Percentiles rank a stretch among this genome's conserved stretches.
These are phyloP conservation scores for Drosophila navojoa DNA, from an alignment of 1,140 invertebrate genomes.

Conservation along the genomic window DNA sequence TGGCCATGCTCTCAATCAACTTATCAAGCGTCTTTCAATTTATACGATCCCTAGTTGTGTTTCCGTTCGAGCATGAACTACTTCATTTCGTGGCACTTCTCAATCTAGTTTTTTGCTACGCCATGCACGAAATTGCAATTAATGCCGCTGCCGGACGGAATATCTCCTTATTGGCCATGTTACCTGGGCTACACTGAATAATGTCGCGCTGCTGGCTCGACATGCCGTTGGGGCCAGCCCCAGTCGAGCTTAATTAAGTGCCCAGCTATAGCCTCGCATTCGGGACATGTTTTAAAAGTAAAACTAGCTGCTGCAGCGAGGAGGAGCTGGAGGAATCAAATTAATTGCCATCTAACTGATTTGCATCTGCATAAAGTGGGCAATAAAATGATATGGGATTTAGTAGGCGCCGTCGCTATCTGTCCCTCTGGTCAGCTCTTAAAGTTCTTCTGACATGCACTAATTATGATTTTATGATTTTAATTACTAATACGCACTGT, in stretches of 20 bases:
- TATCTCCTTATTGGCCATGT: background rate
- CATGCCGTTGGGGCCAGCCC: background rate
- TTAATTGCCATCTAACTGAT: constrained; percentile 14
- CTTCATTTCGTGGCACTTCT: background rate
- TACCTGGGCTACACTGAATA: constrained; percentile 16
- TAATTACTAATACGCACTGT: constrained; percentile 55
- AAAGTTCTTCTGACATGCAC: constrained; percentile 38
- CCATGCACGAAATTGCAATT: background rate
- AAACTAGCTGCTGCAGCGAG: background rate
- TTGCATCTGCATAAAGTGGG: constrained; percentile 3
- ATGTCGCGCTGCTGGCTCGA: background rate
- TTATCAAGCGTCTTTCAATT: too few relatives aligned
- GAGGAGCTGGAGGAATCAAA: constrained; percentile 7
- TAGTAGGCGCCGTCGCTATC: too few relatives aligned
- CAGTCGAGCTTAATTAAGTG: constrained; percentile 7
- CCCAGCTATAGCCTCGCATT: too few relatives aligned
- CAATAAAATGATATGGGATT: background rate
- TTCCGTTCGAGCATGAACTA: background rate
- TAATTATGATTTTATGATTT: constrained; percentile 56
- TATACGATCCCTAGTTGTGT: too few relatives aligned
- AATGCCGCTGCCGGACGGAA: too few relatives aligned
- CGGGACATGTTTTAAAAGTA: too few relatives aligned
- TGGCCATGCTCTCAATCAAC: background rate
- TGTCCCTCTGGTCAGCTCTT: background rate
- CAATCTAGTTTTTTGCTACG: background rate